Conservation (phyloP, 2,888 invertebrate species). For the Miltochrista miniata region DNA sequence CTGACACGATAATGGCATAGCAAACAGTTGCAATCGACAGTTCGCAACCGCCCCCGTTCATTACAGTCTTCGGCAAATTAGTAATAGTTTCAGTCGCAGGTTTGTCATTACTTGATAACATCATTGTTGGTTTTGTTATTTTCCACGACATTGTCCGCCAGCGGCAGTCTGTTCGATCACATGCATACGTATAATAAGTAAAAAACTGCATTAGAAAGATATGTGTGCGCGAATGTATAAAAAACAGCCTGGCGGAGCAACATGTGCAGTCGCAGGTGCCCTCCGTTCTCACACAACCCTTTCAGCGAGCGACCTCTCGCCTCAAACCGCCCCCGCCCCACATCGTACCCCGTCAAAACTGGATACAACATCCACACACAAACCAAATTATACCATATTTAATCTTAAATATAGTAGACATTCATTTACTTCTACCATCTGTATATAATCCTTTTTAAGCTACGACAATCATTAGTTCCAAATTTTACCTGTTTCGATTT, state of each 20-base stretch:
- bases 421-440: constrained; percentile 16
- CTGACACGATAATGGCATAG: constrained; percentile 77
- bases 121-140: constrained; percentile 29
- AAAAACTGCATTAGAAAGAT: constrained; percentile 79
- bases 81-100: constrained; percentile 38
- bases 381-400: constrained; percentile 14
- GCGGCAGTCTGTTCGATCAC: constrained; percentile 19
- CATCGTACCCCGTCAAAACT: constrained; percentile 49
- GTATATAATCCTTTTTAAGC: constrained; percentile 41
- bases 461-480: constrained; percentile 64
- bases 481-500: constrained; percentile 82
- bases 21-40: constrained; percentile 76
- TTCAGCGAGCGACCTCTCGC: constrained; percentile 69
- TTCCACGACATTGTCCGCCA: constrained; percentile 7
- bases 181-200: constrained; percentile 51
- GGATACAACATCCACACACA: constrained; percentile 34
- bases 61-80: constrained; percentile 46
- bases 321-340: constrained; percentile 52
- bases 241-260: constrained; percentile 74
- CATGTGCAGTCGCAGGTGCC: constrained; percentile 84
- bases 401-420: constrained; percentile 9
- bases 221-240: constrained; percentile 76
- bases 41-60: constrained; percentile 64
- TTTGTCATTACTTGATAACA: constrained; percentile 30
- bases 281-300: constrained; percentile 84